Percentiles rank a stretch among this genome's conserved stretches.
phyloP scores from a whole-genome alignment of 2,113 vertebrate genomes.

The Muscicapa adusta region DNA sequence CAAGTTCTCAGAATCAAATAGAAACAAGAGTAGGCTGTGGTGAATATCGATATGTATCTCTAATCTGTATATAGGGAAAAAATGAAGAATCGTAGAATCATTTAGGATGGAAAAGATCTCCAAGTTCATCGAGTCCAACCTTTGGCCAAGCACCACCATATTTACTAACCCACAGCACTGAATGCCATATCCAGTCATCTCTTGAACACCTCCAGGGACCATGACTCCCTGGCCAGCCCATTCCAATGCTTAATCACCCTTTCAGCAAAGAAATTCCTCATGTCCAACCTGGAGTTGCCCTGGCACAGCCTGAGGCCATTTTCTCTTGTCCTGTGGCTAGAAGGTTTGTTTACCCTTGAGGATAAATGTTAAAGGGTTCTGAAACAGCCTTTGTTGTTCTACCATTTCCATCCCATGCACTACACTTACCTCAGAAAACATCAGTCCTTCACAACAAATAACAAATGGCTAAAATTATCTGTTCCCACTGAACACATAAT shows the following conservation, averaged over 20 bases:
- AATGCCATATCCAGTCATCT: neutral
- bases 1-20: neutral
- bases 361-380: neutral
- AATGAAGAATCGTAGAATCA: accelerated
- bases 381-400: neutral
- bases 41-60: neutral
- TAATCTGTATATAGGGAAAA: neutral
- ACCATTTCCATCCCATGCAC: neutral
- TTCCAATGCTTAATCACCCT: neutral
- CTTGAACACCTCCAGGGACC: neutral
- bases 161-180: neutral
- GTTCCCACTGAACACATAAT: neutral
- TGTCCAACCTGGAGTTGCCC: neutral
- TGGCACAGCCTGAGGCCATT: neutral
- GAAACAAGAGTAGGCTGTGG: neutral
- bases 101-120: neutral
- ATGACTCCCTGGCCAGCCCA: neutral
- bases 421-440: neutral
- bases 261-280: neutral
- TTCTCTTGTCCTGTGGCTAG: neutral
- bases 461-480: neutral
- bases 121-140: neutral
- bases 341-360: neutral
- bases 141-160: neutral
- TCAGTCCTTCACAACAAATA: neutral